Base-by-base conservation (phyloP, 2,888 invertebrate species). In the Tipula helvola region DNA sequence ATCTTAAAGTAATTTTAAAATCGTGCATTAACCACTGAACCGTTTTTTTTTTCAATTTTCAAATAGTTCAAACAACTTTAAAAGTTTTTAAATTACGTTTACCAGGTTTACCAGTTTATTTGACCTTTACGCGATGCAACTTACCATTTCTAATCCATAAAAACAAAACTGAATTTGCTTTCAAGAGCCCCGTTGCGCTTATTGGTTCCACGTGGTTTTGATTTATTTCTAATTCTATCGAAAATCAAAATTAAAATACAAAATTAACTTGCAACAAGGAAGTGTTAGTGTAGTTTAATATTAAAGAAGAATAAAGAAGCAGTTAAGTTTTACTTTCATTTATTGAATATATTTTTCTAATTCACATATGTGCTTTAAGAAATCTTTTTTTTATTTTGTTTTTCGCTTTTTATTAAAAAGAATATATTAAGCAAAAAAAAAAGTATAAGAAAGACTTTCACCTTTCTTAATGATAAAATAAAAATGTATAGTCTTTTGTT, bases 331-430 rank as follows among this genome's bases (percentile, higher is more conserved):
- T 71, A 71, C 71, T 71, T 71, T 71, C 71, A 71, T 71, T 71
- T 71, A 71, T 71, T 71, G 71, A 71, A 71, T 71, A 71, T 71
- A 71, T 71, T 71, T 71, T 71, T 71, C 71, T 71, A 71, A 71
- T 71, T 71, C 71, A 71, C 71, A 71, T 71, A 71, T 71, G 71
- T 71, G 71, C 71, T 71, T 71, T 71, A 71, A 71, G 71, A 71
- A 71, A 71, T 71, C 28, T 71, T 52, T n/a, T 47, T n/a, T 47
- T 47, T 47, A 12, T 57, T 57, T 52, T 52, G 5, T 52, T 16
- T 52, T 52, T 52, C 52, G 52, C 52, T 52, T 52, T 52, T 52
- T 7, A 16, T 18, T 16, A 52, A n/a, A 52, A 52, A 52, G 52
- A 52, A 52, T 52, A 52, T 52, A 52, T 52, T 52, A 52, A 52